Percentiles rank a stretch among this genome's conserved stretches.
Conservation (phyloP, 2,888 invertebrate genomes). For the Sicus ferrugineus region DNA sequence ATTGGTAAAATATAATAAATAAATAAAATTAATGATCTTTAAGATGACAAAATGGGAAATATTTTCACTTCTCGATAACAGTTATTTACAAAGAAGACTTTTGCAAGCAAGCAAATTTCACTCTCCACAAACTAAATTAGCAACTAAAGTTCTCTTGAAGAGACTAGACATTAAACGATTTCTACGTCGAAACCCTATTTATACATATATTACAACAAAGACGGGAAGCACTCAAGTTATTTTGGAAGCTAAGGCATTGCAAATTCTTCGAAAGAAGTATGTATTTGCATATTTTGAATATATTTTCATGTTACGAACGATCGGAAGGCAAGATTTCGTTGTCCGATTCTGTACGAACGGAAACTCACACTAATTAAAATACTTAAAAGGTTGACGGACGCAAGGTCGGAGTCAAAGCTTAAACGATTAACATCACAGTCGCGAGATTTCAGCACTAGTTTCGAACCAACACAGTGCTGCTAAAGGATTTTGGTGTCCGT, state of each 20-base stretch:
- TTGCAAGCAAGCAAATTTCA: not conserved
- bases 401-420: not conserved
- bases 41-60: too few species aligned
- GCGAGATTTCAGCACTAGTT: slow-evolving; percentile 46
- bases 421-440: slow-evolving; percentile 49
- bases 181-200: slow-evolving; percentile 10
- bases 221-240: slow-evolving; percentile 6
- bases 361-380: too few species aligned
- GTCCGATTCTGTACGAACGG: slow-evolving; percentile 33
- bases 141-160: slow-evolving; percentile 40
- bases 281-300: not conserved
- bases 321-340: slow-evolving; percentile 47
- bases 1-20: too few species aligned
- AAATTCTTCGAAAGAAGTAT: not conserved
- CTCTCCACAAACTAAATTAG: not conserved
- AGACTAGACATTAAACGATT: slow-evolving; percentile 42
- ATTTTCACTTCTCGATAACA: not conserved
- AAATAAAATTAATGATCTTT: too few species aligned
- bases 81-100: not conserved
- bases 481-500: not conserved
- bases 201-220: slow-evolving; percentile 2
- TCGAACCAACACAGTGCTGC: not conserved
- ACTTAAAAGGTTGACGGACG: not conserved
- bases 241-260: slow-evolving; percentile 19
- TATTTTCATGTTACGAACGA: slow-evolving; percentile 16